These are phyloP conservation scores for Macroteleia sp. DNA, from an alignment of 2,888 invertebrate species.

Conservation along the genomic window DNA sequence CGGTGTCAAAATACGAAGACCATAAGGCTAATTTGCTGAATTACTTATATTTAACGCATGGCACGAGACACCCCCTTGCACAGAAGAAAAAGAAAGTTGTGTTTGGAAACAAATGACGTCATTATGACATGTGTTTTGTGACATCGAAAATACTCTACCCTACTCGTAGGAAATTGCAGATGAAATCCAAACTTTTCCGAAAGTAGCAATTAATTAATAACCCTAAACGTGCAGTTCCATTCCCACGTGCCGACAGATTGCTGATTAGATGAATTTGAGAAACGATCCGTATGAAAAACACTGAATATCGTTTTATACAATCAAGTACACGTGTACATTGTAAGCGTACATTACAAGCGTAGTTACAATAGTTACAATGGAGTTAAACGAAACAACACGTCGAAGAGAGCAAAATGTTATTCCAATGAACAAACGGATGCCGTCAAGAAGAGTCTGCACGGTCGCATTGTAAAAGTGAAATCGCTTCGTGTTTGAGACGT, in stretches of 20 bases:
- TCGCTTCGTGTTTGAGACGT: conserved; percentile 81
- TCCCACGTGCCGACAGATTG: conserved; percentile 25
- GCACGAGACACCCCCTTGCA: conserved; percentile 64
- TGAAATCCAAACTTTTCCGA: no score
- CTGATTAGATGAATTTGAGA: background rate
- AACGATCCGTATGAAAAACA: conserved; percentile 37
- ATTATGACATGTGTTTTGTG: conserved; percentile 8
- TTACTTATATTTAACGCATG: conserved; percentile 67
- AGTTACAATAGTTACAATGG: conserved; percentile 49
- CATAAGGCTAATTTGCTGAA: conserved; percentile 83
- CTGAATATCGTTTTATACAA: conserved; percentile 35
- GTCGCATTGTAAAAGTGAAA: conserved; percentile 81
- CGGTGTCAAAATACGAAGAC: conserved; percentile 81
- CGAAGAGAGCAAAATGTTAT: conserved; percentile 63
- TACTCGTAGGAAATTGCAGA: no score
- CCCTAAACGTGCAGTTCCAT: no score
- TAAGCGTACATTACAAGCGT: conserved; percentile 12
- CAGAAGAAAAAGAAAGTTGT: conserved; percentile 29
- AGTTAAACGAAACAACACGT: conserved; percentile 39
- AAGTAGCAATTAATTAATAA: no score
- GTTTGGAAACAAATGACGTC: conserved; percentile 28
- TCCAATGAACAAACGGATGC: conserved; percentile 64
- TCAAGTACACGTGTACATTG: conserved; percentile 53
- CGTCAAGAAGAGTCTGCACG: conserved; percentile 67
- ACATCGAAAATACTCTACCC: no score